A percentile compares a stretch with the other conserved stretches of the same genome.
These are phyloP conservation scores for Augochlorella aurata DNA, from an alignment of 2,888 invertebrate genomes.

Conservation along the genomic window DNA sequence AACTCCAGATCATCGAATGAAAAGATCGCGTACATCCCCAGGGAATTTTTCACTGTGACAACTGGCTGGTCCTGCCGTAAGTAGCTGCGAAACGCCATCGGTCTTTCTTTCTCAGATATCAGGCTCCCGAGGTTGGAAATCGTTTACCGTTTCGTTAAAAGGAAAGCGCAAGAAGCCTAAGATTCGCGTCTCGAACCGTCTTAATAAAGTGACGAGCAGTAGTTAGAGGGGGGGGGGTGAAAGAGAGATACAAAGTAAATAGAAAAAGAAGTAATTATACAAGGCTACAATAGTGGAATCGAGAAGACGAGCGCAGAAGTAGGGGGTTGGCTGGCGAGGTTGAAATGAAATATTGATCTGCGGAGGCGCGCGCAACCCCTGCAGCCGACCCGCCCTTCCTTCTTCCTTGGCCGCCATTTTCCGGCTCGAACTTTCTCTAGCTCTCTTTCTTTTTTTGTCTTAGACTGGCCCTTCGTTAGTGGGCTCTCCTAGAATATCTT, in stretches of 20 bases:
- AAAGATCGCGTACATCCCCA: neutral
- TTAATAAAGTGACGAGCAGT: neutral
- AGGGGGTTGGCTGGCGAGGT: slow-evolving; percentile 73
- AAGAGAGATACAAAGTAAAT: slow-evolving; percentile 13
- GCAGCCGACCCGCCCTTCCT: slow-evolving; percentile 73
- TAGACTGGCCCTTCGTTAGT: neutral
- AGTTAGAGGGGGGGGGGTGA: neutral
- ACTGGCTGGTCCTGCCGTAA: neutral
- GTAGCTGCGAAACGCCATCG: neutral
- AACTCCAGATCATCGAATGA: too few relatives aligned
- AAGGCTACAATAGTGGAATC: slow-evolving; percentile 50
- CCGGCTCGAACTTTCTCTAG: slow-evolving; percentile 24
- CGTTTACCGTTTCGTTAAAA: neutral
- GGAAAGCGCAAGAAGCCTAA: neutral
- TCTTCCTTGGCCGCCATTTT: slow-evolving; percentile 72
- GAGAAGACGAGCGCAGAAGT: slow-evolving; percentile 53
- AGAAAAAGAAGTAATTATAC: slow-evolving; percentile 53
- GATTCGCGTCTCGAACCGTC: neutral
- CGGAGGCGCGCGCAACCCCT: slow-evolving; percentile 80
- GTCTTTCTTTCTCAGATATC: neutral
- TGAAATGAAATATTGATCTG: slow-evolving; percentile 82
- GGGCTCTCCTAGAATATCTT: neutral
- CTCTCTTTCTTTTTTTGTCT: neutral
- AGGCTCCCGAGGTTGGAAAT: neutral
- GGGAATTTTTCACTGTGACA: neutral